These are phyloP conservation scores for Embiotoca jacksoni DNA, from an alignment of 2,113 vertebrate genomes.

Conservation along the genomic window DNA sequence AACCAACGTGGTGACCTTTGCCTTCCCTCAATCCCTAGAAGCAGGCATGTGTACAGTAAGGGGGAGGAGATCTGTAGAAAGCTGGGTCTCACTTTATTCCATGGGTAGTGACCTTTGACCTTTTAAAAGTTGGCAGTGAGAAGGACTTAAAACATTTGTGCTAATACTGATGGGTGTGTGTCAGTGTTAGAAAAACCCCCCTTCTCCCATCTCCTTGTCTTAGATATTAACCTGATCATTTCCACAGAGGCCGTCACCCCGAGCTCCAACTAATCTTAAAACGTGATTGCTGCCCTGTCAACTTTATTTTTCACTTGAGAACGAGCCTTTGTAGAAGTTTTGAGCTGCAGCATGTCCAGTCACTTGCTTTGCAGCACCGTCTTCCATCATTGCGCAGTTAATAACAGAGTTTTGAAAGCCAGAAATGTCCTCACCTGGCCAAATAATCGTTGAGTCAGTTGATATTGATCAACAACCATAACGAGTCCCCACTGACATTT, in stretches of 20 bases:
- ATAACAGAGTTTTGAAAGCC: conserved; percentile 28
- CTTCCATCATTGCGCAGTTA: conserved; percentile 28
- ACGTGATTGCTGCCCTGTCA: no score
- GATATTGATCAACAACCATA: conserved; percentile 61
- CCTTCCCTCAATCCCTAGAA: no score
- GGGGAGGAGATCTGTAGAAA: no score
- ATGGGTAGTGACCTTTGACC: conserved; percentile 7
- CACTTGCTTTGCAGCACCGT: conserved; percentile 1
- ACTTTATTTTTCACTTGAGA: no score
- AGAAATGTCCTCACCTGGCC: conserved; percentile 54
- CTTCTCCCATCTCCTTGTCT: no score
- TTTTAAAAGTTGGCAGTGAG: not conserved
- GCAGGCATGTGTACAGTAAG: no score
- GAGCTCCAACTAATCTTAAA: not conserved
- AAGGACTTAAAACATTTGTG: not conserved
- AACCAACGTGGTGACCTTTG: not conserved
- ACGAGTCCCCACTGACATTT: conserved; percentile 51
- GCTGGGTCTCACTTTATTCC: no score
- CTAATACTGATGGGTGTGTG: no score
- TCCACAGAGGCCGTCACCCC: not conserved
- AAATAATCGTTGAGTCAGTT: conserved; percentile 54
- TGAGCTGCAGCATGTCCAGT: conserved; percentile 1
- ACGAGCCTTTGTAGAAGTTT: not conserved
- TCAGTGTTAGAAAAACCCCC: no score
- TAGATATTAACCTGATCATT: no score